A percentile compares a stretch with the other conserved stretches of the same genome.
phyloP scores from a whole-genome alignment of 1,140 invertebrate genomes.

The Neodiprion virginianus region DNA sequence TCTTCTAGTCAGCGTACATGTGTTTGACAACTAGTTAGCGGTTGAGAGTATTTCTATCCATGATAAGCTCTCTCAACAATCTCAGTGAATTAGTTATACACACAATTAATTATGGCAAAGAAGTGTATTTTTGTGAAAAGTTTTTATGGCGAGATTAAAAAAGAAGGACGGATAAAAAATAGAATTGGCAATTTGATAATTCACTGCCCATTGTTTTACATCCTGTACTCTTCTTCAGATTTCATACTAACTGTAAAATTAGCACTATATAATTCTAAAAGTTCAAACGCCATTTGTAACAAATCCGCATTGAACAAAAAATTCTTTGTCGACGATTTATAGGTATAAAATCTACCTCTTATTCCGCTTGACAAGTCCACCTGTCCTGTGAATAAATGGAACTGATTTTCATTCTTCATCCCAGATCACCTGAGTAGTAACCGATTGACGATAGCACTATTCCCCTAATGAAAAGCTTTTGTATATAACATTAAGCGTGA shows the following conservation, averaged over 20 bases:
- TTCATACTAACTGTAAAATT: neutral
- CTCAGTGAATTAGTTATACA: no score
- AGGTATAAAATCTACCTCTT: no score
- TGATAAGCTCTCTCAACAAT: neutral
- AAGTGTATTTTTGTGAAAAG: neutral
- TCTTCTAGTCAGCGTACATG: neutral
- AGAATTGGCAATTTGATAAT: neutral
- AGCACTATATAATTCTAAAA: neutral
- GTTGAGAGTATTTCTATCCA: neutral
- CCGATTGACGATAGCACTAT: neutral
- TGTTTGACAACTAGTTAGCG: neutral
- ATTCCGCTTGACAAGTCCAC: neutral
- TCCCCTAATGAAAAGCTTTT: neutral
- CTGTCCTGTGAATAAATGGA: no score
- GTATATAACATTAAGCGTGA: neutral
- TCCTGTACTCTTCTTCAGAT: no score
- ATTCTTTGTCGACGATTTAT: neutral
- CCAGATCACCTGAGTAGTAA: no score
- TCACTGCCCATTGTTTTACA: no score
- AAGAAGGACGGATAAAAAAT: neutral
- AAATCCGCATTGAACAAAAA: neutral
- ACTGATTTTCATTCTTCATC: no score
- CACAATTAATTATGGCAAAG: neutral
- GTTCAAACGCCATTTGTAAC: neutral
- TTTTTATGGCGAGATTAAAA: neutral